A percentile compares a stretch with the other conserved stretches of the same genome.
These are phyloP conservation scores for Amblyopsis hoosieri DNA, from an alignment of 2,797 vertebrate genomes.

Conservation along the genomic window DNA sequence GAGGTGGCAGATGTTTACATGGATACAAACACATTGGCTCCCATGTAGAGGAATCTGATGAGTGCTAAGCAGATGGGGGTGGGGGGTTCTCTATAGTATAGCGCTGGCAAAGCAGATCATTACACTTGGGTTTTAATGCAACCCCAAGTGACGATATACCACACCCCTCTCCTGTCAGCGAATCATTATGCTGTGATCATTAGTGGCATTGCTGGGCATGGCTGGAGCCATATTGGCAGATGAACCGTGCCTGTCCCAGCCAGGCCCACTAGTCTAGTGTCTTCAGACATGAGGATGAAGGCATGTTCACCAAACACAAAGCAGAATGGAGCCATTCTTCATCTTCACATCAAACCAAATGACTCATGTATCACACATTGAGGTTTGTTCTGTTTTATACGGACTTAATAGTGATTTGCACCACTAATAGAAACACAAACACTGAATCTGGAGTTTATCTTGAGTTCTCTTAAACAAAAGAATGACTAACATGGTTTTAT, in stretches of 20 bases:
- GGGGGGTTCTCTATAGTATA: slow-evolving; percentile 4
- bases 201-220: slow-evolving; percentile 77
- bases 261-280: slow-evolving; percentile 69
- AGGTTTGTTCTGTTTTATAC: too few relatives aligned
- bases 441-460: neutral
- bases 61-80: slow-evolving; percentile 64
- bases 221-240: slow-evolving; percentile 79
- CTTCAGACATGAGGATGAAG: slow-evolving; percentile 74
- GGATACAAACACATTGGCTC: slow-evolving; percentile 66
- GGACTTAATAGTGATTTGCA: neutral
- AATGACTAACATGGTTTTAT: too few relatives aligned
- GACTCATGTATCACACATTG: neutral
- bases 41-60: slow-evolving; percentile 69
- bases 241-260: slow-evolving; percentile 71
- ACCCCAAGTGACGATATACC: slow-evolving; percentile 77
- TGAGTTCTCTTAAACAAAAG: neutral
- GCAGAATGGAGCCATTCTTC: neutral
- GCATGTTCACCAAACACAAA: slow-evolving; percentile 51
- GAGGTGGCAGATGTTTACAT: slow-evolving; percentile 74
- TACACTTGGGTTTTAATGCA: slow-evolving; percentile 77
- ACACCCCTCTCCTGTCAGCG: slow-evolving; percentile 80
- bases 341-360: neutral
- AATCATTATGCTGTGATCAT: slow-evolving; percentile 83
- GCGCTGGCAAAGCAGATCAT: slow-evolving; percentile 76
- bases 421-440: neutral